Percentiles rank a stretch among this genome's conserved stretches.
Conservation (phyloP, 2,888 invertebrate genomes). For the Melieria omissa region DNA sequence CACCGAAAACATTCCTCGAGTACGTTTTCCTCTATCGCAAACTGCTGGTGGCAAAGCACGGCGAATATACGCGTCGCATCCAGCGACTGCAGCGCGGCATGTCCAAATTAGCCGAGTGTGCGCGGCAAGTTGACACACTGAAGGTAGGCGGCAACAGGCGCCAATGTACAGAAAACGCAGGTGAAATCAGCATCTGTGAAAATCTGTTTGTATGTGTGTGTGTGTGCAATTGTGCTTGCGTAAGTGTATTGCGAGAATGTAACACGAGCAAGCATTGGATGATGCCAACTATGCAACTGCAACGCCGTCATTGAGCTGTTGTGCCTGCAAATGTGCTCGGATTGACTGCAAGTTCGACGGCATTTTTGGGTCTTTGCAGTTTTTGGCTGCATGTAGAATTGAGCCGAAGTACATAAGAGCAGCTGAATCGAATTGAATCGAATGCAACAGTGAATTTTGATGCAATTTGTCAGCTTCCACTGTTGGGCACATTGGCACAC, state of each 20-base stretch:
- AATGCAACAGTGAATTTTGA: neutral
- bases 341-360: no score
- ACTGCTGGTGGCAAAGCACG: slow-evolving; percentile 75
- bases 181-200: no score
- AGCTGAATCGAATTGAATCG: slow-evolving; percentile 2
- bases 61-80: slow-evolving; percentile 81
- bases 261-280: no score
- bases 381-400: no score
- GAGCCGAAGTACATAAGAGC: no score
- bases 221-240: no score
- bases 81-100: slow-evolving; percentile 87
- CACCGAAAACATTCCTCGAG: slow-evolving; percentile 97
- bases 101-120: slow-evolving; percentile 87
- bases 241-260: no score
- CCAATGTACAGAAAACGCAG: neutral
- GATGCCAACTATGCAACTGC: no score
- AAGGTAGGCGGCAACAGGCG: slow-evolving; percentile 70
- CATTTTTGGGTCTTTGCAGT: no score
- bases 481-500: neutral
- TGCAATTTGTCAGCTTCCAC: neutral
- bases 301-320: no score
- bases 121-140: slow-evolving; percentile 86
- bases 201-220: no score
- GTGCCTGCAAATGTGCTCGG: no score
- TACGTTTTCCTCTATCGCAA: slow-evolving; percentile 88